Percentiles rank a stretch among this genome's conserved stretches.
Evolutionary conservation across 2,888 invertebrate genomes (phyloP).

Genomic region (Hoplodrina ambigua): DNA sequence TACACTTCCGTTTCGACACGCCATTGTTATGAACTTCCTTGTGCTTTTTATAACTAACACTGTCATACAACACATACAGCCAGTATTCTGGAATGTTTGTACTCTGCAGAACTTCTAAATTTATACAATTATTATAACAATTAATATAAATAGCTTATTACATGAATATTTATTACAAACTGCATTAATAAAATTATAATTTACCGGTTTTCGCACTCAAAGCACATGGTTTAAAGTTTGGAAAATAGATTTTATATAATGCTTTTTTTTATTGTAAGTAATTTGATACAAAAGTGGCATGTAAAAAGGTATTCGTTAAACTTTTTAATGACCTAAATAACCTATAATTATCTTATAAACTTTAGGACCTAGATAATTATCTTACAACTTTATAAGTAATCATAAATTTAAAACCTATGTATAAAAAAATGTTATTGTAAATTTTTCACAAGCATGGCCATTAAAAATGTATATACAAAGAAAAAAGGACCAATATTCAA

Average conservation of each 20-base stretch:
- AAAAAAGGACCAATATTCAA: conserved; percentile 22
- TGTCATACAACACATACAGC: conserved; percentile 18
- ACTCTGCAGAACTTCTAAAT: conserved; percentile 17
- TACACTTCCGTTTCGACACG: conserved; percentile 72
- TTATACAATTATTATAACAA: conserved; percentile 33
- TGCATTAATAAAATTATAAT: conserved; percentile 38
- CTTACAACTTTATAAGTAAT: too few relatives aligned
- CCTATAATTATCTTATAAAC: conserved; percentile 28
- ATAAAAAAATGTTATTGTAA: too few relatives aligned
- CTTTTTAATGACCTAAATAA: conserved; percentile 10
- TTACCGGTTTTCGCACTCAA: conserved; percentile 40
- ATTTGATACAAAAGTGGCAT: conserved; percentile 10
- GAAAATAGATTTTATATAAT: conserved; percentile 16
- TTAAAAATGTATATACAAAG: conserved; percentile 9
- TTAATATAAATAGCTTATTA: conserved; percentile 25
- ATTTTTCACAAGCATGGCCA: conserved; percentile 14
- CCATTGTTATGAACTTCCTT: conserved; percentile 78
- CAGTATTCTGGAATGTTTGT: conserved; percentile 13
- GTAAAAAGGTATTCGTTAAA: neutral
- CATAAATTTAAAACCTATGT: too few relatives aligned
- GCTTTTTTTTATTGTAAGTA: neutral
- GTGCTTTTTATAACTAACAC: conserved; percentile 64
- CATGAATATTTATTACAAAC: conserved; percentile 47
- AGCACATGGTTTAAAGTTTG: conserved; percentile 31
- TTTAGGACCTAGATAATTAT: neutral